phyloP scores from a whole-genome alignment of 2,888 invertebrate genomes.

The Drosophila stalkeri region DNA sequence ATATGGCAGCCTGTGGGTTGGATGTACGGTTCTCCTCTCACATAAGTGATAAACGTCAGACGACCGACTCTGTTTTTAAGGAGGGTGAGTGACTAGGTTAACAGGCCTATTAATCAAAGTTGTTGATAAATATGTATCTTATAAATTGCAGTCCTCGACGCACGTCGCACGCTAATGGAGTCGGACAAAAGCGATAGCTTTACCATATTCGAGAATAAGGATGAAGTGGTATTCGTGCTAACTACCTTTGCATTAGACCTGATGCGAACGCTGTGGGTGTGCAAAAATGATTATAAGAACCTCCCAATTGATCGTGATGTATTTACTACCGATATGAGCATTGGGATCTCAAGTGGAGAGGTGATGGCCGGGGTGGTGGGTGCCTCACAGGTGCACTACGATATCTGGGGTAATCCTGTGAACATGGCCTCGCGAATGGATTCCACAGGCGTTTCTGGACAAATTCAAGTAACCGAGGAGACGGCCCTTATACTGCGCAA shows the following conservation, averaged over 20 bases:
- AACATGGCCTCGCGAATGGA: constrained; percentile 99
- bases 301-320: constrained; percentile 68
- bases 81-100: constrained; percentile 22
- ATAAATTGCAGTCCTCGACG: constrained; percentile 18
- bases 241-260: constrained; percentile 86
- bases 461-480: constrained; percentile 91
- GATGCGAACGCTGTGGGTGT: constrained; percentile 88
- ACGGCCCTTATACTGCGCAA: constrained; percentile 89
- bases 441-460: constrained; percentile 92
- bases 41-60: not conserved
- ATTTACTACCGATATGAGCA: constrained; percentile 65
- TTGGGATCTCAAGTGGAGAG: constrained; percentile 94
- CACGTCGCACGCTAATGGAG: not conserved
- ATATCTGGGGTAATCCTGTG: constrained; percentile 98
- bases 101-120: not conserved
- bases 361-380: constrained; percentile 98
- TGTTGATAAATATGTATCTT: not conserved
- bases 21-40: constrained; percentile 88
- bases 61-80: constrained; percentile 15
- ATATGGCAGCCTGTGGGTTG: constrained; percentile 98
- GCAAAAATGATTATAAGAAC: constrained; percentile 85
- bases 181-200: not conserved
- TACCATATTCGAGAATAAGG: constrained; percentile 57
- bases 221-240: constrained; percentile 88
- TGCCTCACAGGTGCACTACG: constrained; percentile 96